Percentiles rank a stretch among this genome's conserved stretches.
Evolutionary conservation across 2,797 vertebrate species (phyloP).

Genomic region (Melanotaenia nigrans): DNA sequence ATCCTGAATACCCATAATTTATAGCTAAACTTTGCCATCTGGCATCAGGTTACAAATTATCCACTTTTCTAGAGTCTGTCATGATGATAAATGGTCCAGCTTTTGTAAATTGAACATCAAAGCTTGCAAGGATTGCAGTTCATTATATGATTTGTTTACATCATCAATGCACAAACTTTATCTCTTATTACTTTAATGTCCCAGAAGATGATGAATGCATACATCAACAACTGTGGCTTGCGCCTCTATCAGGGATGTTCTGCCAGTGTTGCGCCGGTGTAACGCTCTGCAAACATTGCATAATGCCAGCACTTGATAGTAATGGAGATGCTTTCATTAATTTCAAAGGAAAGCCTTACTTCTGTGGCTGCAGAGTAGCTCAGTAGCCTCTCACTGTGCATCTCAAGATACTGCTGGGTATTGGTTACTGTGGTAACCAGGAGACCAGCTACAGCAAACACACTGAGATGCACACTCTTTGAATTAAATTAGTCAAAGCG

Average conservation of each 20-base stretch:
- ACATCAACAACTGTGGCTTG: constrained; percentile 11
- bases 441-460: constrained; percentile 35
- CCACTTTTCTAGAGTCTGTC: constrained; percentile 19
- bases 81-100: constrained; percentile 26
- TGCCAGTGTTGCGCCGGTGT: constrained; percentile 22
- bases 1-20: constrained; percentile 16
- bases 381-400: constrained; percentile 34
- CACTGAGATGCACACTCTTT: constrained; percentile 25
- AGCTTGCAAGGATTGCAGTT: constrained; percentile 31
- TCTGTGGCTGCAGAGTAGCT: constrained; percentile 38
- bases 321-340: constrained; percentile 53
- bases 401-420: constrained; percentile 32
- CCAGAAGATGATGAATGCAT: constrained; percentile 32
- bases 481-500: constrained; percentile 43
- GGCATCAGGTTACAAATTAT: constrained; percentile 26
- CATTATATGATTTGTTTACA: constrained; percentile 46
- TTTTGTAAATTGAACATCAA: constrained; percentile 52
- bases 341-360: constrained; percentile 47
- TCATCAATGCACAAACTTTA: constrained; percentile 46
- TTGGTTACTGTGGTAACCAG: constrained; percentile 69
- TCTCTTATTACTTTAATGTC: constrained; percentile 29
- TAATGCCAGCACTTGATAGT: constrained; percentile 33
- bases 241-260: constrained; percentile 18
- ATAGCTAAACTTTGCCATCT: constrained; percentile 6
- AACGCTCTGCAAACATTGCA: constrained; percentile 34